A percentile compares a stretch with the other conserved stretches of the same genome.
Conservation (phyloP, 2,888 invertebrate species). For the Alcis repandata region DNA sequence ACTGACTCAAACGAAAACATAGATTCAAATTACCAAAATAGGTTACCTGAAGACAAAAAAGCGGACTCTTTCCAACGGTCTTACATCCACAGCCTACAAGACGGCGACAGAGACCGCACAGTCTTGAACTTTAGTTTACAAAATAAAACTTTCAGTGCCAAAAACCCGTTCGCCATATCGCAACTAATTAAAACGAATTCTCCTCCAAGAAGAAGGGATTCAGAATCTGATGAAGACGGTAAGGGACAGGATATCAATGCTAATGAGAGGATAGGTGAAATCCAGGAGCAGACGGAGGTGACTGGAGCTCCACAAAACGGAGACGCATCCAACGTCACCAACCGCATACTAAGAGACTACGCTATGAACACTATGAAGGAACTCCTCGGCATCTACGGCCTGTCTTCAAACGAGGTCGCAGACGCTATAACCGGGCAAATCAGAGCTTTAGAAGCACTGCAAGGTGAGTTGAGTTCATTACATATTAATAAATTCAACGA, state of each 20-base stretch:
- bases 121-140: slow-evolving; percentile 82
- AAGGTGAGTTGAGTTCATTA: slow-evolving; percentile 63
- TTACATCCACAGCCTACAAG: slow-evolving; percentile 82
- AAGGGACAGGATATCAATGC: slow-evolving; percentile 83
- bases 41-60: slow-evolving; percentile 78
- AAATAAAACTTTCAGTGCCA: slow-evolving; percentile 85
- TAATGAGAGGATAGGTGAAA: slow-evolving; percentile 75
- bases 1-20: slow-evolving; percentile 85
- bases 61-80: slow-evolving; percentile 82
- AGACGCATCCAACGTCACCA: slow-evolving; percentile 80
- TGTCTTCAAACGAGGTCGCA: slow-evolving; percentile 90
- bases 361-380: slow-evolving; percentile 94
- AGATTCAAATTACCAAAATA: slow-evolving; percentile 81
- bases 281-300: slow-evolving; percentile 68
- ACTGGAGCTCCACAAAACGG: slow-evolving; percentile 75
- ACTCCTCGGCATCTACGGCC: slow-evolving; percentile 91
- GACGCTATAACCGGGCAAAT: slow-evolving; percentile 90
- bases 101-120: slow-evolving; percentile 73
- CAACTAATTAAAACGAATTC: slow-evolving; percentile 85
- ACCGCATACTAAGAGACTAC: slow-evolving; percentile 90
- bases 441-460: slow-evolving; percentile 89
- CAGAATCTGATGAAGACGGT: slow-evolving; percentile 78
- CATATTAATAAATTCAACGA: slow-evolving; percentile 38
- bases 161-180: slow-evolving; percentile 86
- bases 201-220: slow-evolving; percentile 84